Evolutionary conservation across 2,888 invertebrate species (phyloP).

Genomic region (Ecliptopera silaceata): DNA sequence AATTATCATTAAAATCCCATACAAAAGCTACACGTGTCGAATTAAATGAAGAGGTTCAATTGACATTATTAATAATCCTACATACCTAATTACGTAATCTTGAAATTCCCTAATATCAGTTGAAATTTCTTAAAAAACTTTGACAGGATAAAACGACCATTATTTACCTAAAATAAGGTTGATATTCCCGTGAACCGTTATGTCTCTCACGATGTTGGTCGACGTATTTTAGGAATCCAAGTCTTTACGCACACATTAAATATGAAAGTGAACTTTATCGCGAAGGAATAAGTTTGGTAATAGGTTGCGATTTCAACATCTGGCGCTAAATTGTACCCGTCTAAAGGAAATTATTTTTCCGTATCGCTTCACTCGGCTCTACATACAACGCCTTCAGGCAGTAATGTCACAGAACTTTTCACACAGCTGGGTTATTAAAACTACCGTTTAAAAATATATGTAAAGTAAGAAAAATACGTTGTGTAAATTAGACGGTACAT

Average conservation of each 20-base stretch:
- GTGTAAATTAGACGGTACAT: too few relatives aligned
- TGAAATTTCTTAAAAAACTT: background rate
- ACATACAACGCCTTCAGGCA: constrained; percentile 31
- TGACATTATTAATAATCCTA: constrained; percentile 20
- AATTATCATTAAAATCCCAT: background rate
- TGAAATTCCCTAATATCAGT: constrained; percentile 8
- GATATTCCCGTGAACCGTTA: background rate
- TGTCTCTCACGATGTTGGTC: background rate
- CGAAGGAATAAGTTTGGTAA: constrained; percentile 5
- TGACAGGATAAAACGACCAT: background rate
- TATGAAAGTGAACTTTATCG: constrained; percentile 3
- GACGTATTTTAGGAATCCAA: background rate
- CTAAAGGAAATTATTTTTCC: constrained; percentile 57
- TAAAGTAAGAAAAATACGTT: too few relatives aligned
- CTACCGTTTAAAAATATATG: too few relatives aligned
- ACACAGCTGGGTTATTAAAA: background rate
- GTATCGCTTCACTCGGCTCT: constrained; percentile 44
- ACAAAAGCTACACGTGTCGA: constrained; percentile 11
- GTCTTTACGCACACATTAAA: background rate
- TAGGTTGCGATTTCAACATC: constrained; percentile 21
- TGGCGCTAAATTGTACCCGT: constrained; percentile 26
- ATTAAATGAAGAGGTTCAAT: constrained; percentile 16
- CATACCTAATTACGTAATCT: constrained; percentile 28
- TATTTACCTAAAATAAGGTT: background rate
- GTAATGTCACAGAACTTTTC: constrained; percentile 3